These are phyloP conservation scores for Fragariocoptes setiger DNA, from an alignment of 1,140 invertebrate genomes.

Conservation along the genomic window DNA sequence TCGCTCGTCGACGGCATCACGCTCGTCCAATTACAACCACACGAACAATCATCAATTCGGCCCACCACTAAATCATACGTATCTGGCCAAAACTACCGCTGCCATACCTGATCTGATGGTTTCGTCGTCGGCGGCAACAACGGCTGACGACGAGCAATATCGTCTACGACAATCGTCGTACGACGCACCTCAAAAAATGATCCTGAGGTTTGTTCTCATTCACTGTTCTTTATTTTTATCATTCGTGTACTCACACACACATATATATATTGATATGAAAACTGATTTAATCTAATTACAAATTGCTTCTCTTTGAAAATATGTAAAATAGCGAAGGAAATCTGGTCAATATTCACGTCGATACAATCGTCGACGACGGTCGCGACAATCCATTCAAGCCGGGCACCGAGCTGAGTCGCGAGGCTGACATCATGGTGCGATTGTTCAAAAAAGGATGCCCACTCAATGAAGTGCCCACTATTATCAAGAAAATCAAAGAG, in stretches of 20 bases:
- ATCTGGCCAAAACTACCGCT: too few relatives aligned
- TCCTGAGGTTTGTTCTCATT: neutral
- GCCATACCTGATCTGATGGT: too few relatives aligned
- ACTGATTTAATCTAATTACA: too few relatives aligned
- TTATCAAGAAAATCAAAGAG: neutral
- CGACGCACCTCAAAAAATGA: neutral
- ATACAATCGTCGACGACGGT: conserved; percentile 32
- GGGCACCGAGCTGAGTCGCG: conserved; percentile 63
- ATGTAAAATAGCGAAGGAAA: neutral
- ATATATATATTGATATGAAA: too few relatives aligned
- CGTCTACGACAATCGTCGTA: neutral
- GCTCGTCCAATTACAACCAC: too few relatives aligned
- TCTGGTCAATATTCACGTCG: neutral
- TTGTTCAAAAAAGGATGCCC: conserved; percentile 61
- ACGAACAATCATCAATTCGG: too few relatives aligned
- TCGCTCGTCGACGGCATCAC: too few relatives aligned
- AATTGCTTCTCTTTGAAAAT: neutral
- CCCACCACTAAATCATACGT: too few relatives aligned
- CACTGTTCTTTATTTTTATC: neutral
- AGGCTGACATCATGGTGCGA: conserved; percentile 80
- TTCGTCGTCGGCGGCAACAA: too few relatives aligned
- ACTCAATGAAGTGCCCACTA: conserved; percentile 22
- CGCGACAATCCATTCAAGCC: conserved; percentile 91
- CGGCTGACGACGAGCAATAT: too few relatives aligned
- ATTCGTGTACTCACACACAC: neutral